These are phyloP conservation scores for Sterrhoptilus dennistouni DNA, from an alignment of 2,113 vertebrate genomes.

Conservation along the genomic window DNA sequence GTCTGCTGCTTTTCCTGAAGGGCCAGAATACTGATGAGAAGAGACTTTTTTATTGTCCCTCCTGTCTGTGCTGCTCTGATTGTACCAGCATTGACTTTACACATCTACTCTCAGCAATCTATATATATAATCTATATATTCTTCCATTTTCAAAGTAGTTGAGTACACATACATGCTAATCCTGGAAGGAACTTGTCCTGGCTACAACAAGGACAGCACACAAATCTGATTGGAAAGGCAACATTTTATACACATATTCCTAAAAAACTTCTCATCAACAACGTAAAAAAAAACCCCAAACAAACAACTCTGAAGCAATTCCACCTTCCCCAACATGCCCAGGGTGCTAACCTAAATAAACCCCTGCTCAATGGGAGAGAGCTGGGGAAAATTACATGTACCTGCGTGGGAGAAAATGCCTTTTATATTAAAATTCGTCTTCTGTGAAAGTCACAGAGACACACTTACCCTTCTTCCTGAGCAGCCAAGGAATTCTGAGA, in stretches of 20 bases:
- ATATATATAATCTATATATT: too few species aligned
- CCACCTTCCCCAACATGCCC: not conserved
- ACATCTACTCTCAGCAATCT: not conserved
- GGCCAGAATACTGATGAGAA: not conserved
- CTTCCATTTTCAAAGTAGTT: not conserved
- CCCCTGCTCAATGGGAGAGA: not conserved
- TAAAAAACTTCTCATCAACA: not conserved
- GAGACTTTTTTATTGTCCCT: not conserved
- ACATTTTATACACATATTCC: not conserved
- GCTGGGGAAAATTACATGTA: not conserved
- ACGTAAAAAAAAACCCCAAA: not conserved
- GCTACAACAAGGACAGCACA: not conserved
- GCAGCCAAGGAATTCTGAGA: constrained; percentile 92
- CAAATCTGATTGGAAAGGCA: not conserved
- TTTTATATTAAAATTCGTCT: not conserved
- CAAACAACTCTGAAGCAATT: not conserved
- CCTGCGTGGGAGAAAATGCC: not conserved
- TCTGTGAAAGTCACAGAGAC: not conserved
- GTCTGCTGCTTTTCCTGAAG: not conserved
- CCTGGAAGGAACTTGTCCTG: not conserved
- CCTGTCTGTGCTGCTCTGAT: not conserved
- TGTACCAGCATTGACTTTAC: not conserved
- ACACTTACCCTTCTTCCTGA: constrained; percentile 95
- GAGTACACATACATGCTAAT: not conserved
- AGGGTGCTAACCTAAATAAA: not conserved